Percentiles rank a stretch among this genome's conserved stretches.
phyloP scores from a whole-genome alignment of 2,888 invertebrate species.

The Chamaedrilus cognettii region DNA sequence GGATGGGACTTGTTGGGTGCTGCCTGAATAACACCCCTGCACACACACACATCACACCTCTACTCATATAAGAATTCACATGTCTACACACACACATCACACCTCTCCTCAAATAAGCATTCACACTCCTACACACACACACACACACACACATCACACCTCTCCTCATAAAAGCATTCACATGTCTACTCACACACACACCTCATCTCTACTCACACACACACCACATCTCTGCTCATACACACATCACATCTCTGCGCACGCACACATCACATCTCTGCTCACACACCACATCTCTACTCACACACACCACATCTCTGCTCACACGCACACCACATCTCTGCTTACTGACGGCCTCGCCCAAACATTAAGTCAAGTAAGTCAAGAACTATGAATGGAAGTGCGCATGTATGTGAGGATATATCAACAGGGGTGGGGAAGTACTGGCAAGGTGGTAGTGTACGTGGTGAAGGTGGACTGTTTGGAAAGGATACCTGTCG shows the following conservation, averaged over 20 bases:
- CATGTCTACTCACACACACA: neutral
- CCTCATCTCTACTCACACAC: neutral
- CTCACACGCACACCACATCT: neutral
- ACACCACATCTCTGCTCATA: neutral
- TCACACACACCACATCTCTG: neutral
- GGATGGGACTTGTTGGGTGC: conserved; percentile 4
- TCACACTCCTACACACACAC: too few species aligned
- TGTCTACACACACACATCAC: too few species aligned
- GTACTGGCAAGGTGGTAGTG: too few species aligned
- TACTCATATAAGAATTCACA: too few species aligned
- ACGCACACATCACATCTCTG: neutral
- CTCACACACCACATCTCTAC: neutral
- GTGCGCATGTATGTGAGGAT: too few species aligned
- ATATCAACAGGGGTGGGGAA: too few species aligned
- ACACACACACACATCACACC: too few species aligned
- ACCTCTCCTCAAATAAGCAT: neutral
- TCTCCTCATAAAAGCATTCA: neutral
- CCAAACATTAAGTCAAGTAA: too few species aligned
- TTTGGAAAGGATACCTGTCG: too few species aligned
- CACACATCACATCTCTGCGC: neutral
- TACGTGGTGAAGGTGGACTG: too few species aligned
- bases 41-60: too few species aligned
- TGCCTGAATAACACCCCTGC: conserved; percentile 36
- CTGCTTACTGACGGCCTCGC: neutral
- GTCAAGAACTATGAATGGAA: too few species aligned